Evolutionary conservation across 2,888 invertebrate genomes (phyloP), one percentile per base, ranked within the genome.

Genomic region (Eubasilissa splendida): DNA sequence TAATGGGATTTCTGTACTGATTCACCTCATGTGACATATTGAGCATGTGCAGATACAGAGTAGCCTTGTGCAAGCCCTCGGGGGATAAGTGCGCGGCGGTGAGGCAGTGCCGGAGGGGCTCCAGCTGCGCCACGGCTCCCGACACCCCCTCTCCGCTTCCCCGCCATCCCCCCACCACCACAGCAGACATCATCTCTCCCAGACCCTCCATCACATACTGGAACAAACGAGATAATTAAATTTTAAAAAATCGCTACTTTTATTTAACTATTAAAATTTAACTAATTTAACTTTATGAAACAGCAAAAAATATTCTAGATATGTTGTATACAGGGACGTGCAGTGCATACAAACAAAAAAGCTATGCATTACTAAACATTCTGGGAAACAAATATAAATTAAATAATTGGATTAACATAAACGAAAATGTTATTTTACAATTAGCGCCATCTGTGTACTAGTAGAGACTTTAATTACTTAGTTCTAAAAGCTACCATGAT

Each of bases 201-300:
- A 99, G 90, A 0, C 97, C 97, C 88, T 96, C 95, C 89, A 97
- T 95, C 83, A 97, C 94, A 87, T 97, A 98, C 94, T 97, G 91
- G 88, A 85, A 80, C 84, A 84, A 68, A 74, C 33, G 10, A 58
- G 58, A 58, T 58, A 58, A 11, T 58, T n/a, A 4, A 58, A 79
- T 60, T 53, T 1, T 4, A 42, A 68, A 42, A 42, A 42, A 42
- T 42, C 7, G 42, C 42, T 68, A 11, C 10, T 42, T 42, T 42
- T 33, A 31, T n/a, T 31, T 10, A 3, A 68, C 68, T 31, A 14
- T 33, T 42, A 50, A 10, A 4, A 12, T 56, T 11, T 4, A 68
- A 68, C 52, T 11, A 50, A 11, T 68, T 7, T 50, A 80, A 42
- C 42, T 42, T 3, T 4, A 42, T 42, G 42, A 42, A 42, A 42